Conservation (phyloP, 2,888 invertebrate species). For the Aricia artaxerxes region DNA sequence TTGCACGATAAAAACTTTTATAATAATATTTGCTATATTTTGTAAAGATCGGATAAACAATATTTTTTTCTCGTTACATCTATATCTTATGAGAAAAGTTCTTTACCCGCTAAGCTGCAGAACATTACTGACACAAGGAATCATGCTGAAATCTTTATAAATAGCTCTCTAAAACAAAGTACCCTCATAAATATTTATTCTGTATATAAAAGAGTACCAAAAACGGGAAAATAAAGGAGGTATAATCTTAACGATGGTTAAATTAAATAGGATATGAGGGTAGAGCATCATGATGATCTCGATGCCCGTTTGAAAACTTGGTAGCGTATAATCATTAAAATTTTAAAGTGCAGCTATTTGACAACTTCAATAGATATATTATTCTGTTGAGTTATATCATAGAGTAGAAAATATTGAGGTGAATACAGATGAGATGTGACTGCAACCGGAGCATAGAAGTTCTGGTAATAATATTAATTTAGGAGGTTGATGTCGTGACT, state of each 20-base stretch:
- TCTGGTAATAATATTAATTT: too few species aligned
- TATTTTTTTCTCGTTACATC: not conserved
- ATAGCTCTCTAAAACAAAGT: conserved; percentile 14
- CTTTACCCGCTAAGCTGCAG: not conserved
- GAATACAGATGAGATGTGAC: too few species aligned
- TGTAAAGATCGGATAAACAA: not conserved
- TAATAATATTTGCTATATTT: not conserved
- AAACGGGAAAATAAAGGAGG: not conserved
- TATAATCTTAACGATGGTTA: conserved; percentile 10
- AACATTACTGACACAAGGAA: conserved; percentile 5
- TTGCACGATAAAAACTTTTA: not conserved
- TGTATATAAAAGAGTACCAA: conserved; percentile 11
- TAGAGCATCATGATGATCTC: not conserved
- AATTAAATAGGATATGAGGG: conserved; percentile 5
- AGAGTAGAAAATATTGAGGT: too few species aligned
- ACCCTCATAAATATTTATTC: conserved; percentile 22
- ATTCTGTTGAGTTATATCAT: not conserved
- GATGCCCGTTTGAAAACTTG: not conserved
- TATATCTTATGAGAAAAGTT: not conserved
- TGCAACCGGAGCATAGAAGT: too few species aligned
- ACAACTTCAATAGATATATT: not conserved
- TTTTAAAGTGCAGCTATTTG: not conserved
- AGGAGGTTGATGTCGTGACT: too few species aligned
- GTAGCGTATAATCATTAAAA: not conserved
- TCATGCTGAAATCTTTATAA: conserved; percentile 19